Percentiles rank a stretch among this genome's conserved stretches.
Evolutionary conservation across 2,113 vertebrate species (phyloP).

Genomic region (Emydura subglobosa): DNA sequence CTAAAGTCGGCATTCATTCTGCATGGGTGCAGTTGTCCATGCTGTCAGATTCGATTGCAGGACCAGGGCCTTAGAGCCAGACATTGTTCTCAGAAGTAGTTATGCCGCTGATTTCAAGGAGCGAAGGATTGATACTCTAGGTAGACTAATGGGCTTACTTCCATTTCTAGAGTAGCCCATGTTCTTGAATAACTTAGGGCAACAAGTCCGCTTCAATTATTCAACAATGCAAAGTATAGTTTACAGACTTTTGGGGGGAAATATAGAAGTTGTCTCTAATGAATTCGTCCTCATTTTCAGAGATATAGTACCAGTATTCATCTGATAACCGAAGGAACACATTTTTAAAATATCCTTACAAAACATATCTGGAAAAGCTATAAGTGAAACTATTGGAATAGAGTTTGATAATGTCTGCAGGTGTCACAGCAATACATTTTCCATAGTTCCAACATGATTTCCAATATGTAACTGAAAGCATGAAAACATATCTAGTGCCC

Average conservation of each 20-base stretch:
- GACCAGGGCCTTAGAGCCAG: conserved; percentile 4
- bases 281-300: conserved; percentile 64
- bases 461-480: not conserved
- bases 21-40: not conserved
- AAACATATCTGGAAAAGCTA: conserved; percentile 33
- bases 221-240: conserved; percentile 45
- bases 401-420: not conserved
- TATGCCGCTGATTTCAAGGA: conserved; percentile 20
- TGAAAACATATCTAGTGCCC: not conserved
- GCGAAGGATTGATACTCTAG: conserved; percentile 34
- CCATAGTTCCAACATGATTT: not conserved
- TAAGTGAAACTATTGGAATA: not conserved
- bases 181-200: conserved; percentile 33
- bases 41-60: not conserved
- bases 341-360: conserved; percentile 47
- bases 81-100: not conserved
- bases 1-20: too few relatives aligned
- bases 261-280: not conserved
- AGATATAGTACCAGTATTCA: conserved; percentile 14
- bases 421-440: not conserved
- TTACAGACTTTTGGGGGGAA: conserved; percentile 53
- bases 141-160: not conserved
- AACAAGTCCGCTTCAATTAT: not conserved
- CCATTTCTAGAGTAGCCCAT: conserved; percentile 1
- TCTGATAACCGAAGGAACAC: conserved; percentile 8